Evolutionary conservation across 2,113 vertebrate species (phyloP).

Genomic region (Vidua chalybeata): DNA sequence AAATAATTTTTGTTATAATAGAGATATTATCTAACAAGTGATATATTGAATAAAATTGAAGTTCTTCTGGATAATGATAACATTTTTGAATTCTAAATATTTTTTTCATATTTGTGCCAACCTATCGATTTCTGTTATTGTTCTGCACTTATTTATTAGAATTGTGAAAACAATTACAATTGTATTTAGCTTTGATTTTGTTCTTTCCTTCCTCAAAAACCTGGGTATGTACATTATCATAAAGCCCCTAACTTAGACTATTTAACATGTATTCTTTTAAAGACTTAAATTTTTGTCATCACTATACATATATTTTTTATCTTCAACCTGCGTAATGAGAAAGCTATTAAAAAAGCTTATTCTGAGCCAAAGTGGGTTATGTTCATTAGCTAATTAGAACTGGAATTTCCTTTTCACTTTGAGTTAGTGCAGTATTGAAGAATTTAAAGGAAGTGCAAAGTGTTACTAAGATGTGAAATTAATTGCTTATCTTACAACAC

Average conservation of each 20-base stretch:
- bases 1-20: background rate
- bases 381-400: background rate
- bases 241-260: background rate
- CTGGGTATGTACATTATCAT: background rate
- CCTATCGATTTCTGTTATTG: background rate
- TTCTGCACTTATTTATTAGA: background rate
- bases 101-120: background rate
- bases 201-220: background rate
- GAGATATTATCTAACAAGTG: background rate
- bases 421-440: background rate
- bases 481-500: background rate
- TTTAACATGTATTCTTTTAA: background rate
- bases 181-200: background rate
- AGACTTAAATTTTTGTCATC: background rate
- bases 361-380: background rate
- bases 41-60: background rate
- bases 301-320: background rate
- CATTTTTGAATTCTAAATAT: background rate
- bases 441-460: background rate
- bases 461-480: background rate
- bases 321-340: background rate
- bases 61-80: background rate
- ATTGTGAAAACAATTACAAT: background rate
- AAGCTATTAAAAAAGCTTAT: background rate
- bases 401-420: background rate